Evolutionary conservation across 2,797 vertebrate genomes (phyloP).

Genomic region (Tamandua tetradactyla): DNA sequence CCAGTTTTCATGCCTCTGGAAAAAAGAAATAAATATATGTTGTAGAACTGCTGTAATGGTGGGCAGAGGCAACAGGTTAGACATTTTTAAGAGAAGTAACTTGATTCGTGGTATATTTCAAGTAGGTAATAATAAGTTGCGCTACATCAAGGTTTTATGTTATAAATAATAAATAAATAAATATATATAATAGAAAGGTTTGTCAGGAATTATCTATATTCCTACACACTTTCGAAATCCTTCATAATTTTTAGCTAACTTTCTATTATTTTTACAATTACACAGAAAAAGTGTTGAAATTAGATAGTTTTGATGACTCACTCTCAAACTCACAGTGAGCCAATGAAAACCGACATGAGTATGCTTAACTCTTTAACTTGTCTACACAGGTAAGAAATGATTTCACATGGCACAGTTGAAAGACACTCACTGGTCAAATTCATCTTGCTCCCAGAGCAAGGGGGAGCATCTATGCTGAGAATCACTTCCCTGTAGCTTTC

Average conservation of each 20-base stretch:
- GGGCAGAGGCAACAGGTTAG: neutral
- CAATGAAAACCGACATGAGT: neutral
- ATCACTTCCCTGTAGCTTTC: neutral
- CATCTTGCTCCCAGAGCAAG: neutral
- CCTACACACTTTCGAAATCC: conserved; percentile 13
- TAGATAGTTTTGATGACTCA: neutral
- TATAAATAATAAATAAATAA: too few species aligned
- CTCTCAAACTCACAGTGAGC: neutral
- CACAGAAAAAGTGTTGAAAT: neutral
- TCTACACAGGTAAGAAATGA: neutral
- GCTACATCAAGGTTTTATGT: neutral
- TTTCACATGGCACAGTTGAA: neutral
- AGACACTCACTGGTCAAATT: neutral
- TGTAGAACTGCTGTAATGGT: neutral
- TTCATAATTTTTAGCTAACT: neutral
- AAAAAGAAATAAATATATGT: neutral
- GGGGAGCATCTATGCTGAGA: neutral
- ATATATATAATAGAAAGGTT: neutral
- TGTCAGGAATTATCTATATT: neutral
- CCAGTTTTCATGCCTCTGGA: neutral
- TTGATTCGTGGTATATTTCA: neutral
- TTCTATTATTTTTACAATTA: neutral
- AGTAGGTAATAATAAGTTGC: neutral
- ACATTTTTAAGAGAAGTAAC: neutral
- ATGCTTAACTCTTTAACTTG: neutral